These are phyloP conservation scores for Pelusios castaneus DNA, from an alignment of 2,113 vertebrate genomes.

Conservation along the genomic window DNA sequence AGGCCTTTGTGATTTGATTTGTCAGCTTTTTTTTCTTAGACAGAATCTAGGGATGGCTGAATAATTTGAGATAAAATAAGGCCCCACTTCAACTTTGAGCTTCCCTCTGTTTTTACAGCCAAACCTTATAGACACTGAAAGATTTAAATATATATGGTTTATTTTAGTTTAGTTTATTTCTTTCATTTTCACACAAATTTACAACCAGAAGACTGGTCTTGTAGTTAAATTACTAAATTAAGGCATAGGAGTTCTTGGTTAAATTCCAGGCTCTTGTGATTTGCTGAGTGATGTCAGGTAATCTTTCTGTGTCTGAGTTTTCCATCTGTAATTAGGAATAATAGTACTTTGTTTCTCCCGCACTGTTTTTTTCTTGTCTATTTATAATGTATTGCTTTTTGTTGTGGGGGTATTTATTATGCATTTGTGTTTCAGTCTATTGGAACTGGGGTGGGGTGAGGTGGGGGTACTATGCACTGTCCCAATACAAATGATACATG, in stretches of 20 bases:
- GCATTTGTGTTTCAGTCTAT: not conserved
- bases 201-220: not conserved
- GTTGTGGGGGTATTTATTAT: not conserved
- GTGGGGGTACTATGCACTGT: slow-evolving; percentile 18
- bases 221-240: not conserved
- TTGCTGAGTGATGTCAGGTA: not conserved
- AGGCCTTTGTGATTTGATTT: not conserved
- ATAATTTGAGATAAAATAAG: not conserved
- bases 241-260: not conserved
- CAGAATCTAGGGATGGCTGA: not conserved
- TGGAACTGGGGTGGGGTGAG: not conserved
- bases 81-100: not conserved
- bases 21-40: not conserved
- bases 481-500: slow-evolving; percentile 26
- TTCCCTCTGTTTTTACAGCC: not conserved
- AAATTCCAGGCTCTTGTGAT: not conserved
- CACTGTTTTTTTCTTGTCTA: slow-evolving; percentile 16
- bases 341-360: not conserved
- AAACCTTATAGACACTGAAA: not conserved
- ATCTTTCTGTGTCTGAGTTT: not conserved
- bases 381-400: not conserved
- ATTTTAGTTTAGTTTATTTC: not conserved
- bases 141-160: not conserved
- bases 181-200: not conserved
- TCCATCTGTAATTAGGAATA: not conserved